Evolutionary conservation across 2,888 invertebrate genomes (phyloP).

Genomic region (Habrosyne pyritoides): DNA sequence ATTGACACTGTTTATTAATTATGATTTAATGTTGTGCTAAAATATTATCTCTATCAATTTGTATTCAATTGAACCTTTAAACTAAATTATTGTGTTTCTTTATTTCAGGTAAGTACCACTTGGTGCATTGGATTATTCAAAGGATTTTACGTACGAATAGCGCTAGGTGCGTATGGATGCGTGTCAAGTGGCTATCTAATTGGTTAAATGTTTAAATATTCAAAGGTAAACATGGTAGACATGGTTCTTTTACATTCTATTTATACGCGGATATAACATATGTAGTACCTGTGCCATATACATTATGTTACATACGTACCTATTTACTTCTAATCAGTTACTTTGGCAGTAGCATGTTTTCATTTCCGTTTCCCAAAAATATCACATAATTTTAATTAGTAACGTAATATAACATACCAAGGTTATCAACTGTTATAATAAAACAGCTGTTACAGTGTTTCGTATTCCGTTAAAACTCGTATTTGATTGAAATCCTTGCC

Average conservation of each 20-base stretch:
- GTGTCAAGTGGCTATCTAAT: neutral
- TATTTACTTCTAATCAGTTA: no score
- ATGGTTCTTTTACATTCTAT: neutral
- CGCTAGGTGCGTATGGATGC: neutral
- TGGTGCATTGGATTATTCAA: neutral
- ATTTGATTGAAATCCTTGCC: neutral
- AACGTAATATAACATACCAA: no score
- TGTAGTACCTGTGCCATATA: neutral
- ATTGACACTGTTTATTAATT: slow-evolving; percentile 6
- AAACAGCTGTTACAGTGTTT: neutral
- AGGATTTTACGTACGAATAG: neutral
- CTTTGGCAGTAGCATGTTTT: no score
- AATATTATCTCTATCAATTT: neutral
- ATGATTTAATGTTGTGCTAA: neutral
- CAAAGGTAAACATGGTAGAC: neutral
- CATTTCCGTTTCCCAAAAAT: no score
- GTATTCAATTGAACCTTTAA: neutral
- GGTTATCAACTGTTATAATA: no score
- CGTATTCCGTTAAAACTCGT: neutral
- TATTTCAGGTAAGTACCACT: slow-evolving; percentile 58
- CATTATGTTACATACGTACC: neutral
- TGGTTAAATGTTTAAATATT: neutral
- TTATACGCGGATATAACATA: neutral
- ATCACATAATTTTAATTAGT: no score
- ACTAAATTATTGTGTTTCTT: slow-evolving; percentile 22